Conservation (phyloP, 2,888 invertebrate genomes). For the Lasioglossum leucozonium region DNA sequence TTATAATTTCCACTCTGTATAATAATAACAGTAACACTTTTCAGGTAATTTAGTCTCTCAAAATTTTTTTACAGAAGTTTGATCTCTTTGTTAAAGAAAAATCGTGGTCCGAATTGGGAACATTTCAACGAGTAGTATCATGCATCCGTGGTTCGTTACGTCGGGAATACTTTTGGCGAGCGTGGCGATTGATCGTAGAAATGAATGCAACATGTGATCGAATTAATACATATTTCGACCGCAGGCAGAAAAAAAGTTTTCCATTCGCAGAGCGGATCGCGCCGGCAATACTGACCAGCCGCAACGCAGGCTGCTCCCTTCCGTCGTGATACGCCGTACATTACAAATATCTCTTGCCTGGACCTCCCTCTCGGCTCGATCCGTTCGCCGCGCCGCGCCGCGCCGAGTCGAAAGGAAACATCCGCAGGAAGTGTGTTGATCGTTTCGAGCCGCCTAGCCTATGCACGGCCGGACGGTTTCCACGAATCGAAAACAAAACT, state of each 20-base stretch:
- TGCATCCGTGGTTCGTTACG: too few relatives aligned
- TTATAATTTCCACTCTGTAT: too few relatives aligned
- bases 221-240: background rate
- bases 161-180: too few relatives aligned
- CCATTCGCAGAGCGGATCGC: slow-evolving; percentile 23
- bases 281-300: slow-evolving; percentile 59
- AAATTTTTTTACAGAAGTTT: too few relatives aligned
- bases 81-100: too few relatives aligned
- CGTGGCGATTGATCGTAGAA: too few relatives aligned
- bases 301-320: slow-evolving; percentile 32
- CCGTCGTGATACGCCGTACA: slow-evolving; percentile 37
- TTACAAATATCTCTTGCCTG: slow-evolving; percentile 35
- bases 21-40: background rate
- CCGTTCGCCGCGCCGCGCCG: too few relatives aligned
- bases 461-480: slow-evolving; percentile 45
- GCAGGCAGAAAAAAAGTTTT: background rate
- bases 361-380: slow-evolving; percentile 15
- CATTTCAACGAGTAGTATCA: too few relatives aligned
- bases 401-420: slow-evolving; percentile 61
- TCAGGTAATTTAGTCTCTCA: too few relatives aligned
- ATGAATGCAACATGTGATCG: background rate
- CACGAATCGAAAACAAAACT: slow-evolving; percentile 29
- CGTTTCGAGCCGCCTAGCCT: slow-evolving; percentile 32
- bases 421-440: slow-evolving; percentile 64
- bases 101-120: too few relatives aligned